Conservation (phyloP, 2,113 vertebrate species). For the Probosciger aterrimus region DNA sequence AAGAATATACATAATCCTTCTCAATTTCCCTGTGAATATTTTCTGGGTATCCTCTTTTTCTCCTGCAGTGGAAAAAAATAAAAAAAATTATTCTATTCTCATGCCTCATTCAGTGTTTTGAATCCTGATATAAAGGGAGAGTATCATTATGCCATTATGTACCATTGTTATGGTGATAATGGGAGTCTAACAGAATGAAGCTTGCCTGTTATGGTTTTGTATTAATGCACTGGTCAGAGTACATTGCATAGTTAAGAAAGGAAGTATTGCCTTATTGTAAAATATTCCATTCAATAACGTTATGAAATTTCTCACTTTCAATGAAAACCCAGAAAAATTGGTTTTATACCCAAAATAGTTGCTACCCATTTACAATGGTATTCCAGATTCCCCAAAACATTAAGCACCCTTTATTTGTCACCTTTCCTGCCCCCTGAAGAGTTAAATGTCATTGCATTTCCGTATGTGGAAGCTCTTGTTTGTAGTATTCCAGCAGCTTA, state of each 20-base stretch:
- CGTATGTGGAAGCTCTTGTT: not conserved
- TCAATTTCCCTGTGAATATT: not conserved
- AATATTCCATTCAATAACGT: not conserved
- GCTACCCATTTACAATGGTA: not conserved
- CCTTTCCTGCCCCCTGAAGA: not conserved
- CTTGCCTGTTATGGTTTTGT: not conserved
- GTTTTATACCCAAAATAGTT: not conserved
- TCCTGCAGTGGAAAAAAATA: not conserved
- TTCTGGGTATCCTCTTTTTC: not conserved
- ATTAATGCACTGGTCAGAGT: not conserved
- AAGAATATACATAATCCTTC: not conserved
- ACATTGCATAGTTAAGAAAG: not conserved
- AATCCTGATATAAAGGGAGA: not conserved
- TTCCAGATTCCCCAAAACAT: not conserved
- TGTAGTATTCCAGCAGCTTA: not conserved
- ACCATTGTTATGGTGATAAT: not conserved
- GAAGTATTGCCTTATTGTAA: not conserved
- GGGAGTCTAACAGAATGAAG: not conserved
- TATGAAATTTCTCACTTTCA: not conserved
- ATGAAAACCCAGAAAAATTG: not conserved
- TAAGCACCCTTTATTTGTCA: not conserved
- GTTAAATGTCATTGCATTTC: not conserved
- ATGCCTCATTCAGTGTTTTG: not conserved
- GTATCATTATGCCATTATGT: not conserved
- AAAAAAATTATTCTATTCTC: not conserved